Conservation (phyloP, 2,888 invertebrate species). For the Quadriops clusia region DNA sequence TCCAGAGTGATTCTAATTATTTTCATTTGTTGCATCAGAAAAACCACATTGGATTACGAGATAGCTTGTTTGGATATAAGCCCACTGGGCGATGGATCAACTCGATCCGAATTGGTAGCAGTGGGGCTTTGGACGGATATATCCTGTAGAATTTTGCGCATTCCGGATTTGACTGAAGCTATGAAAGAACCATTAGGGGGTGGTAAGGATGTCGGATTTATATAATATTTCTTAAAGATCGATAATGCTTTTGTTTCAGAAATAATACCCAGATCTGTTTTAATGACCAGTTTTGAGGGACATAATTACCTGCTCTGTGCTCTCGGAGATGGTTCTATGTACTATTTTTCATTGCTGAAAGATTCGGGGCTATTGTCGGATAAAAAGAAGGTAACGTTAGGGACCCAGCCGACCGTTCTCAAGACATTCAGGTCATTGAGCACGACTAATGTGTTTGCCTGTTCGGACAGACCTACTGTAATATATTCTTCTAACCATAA, state of each 20-base stretch:
- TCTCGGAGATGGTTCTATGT: slow-evolving; percentile 94
- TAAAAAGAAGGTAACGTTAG: slow-evolving; percentile 90
- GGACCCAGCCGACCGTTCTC: slow-evolving; percentile 92
- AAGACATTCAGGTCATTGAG: slow-evolving; percentile 80
- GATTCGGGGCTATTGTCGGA: slow-evolving; percentile 65
- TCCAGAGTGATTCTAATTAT: not conserved
- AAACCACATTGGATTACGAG: slow-evolving; percentile 77
- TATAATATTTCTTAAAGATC: not conserved
- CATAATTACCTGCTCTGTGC: slow-evolving; percentile 84
- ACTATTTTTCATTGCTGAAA: slow-evolving; percentile 81
- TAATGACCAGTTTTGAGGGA: slow-evolving; percentile 90
- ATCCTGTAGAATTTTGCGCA: slow-evolving; percentile 71
- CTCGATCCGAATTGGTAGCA: slow-evolving; percentile 63
- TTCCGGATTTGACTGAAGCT: slow-evolving; percentile 70
- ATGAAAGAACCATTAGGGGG: slow-evolving; percentile 84
- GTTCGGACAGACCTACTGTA: slow-evolving; percentile 95
- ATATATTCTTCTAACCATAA: slow-evolving; percentile 99
- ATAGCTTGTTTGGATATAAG: slow-evolving; percentile 94
- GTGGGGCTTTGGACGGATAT: slow-evolving; percentile 98
- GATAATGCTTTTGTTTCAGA: slow-evolving; percentile 44
- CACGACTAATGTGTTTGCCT: slow-evolving; percentile 95
- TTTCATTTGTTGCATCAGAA: slow-evolving; percentile 31
- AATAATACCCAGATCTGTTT: slow-evolving; percentile 90
- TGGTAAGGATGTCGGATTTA: slow-evolving; percentile 36
- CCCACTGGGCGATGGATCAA: slow-evolving; percentile 52